Evolutionary conservation across 2,888 invertebrate genomes (phyloP).

Genomic region (Pammene fasciana): DNA sequence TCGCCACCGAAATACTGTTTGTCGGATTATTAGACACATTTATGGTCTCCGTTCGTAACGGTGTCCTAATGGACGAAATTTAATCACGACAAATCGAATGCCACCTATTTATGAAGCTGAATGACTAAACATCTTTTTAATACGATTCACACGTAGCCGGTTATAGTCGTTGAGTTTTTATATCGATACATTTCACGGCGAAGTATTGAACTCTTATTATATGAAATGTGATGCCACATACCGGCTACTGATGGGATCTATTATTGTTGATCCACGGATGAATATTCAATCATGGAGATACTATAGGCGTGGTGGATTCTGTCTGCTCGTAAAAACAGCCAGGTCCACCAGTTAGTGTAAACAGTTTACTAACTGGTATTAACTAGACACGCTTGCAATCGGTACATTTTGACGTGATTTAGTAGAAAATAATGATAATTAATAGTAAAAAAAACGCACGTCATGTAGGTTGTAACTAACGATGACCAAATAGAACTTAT

Average conservation of each 20-base stretch:
- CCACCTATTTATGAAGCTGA: slow-evolving; percentile 81
- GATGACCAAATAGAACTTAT: too few species aligned
- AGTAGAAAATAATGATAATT: too few species aligned
- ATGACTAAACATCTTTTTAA: slow-evolving; percentile 83
- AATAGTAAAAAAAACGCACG: too few species aligned
- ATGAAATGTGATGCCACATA: slow-evolving; percentile 82
- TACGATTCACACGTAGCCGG: slow-evolving; percentile 83
- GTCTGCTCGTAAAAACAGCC: slow-evolving; percentile 63
- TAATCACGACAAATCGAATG: slow-evolving; percentile 83
- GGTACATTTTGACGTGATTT: not conserved
- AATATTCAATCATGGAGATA: slow-evolving; percentile 80
- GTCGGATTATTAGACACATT: slow-evolving; percentile 73
- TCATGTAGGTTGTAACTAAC: too few species aligned
- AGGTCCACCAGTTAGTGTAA: slow-evolving; percentile 52
- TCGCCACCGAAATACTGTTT: slow-evolving; percentile 68
- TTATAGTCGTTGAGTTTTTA: slow-evolving; percentile 83
- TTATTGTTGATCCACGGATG: slow-evolving; percentile 82
- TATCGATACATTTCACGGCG: slow-evolving; percentile 82
- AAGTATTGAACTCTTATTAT: slow-evolving; percentile 82
- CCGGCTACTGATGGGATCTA: slow-evolving; percentile 79
- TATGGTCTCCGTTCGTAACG: slow-evolving; percentile 70
- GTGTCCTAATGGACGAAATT: slow-evolving; percentile 80
- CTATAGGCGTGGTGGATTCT: slow-evolving; percentile 66
- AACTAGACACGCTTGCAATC: not conserved
- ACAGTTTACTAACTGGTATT: slow-evolving; percentile 36